These are phyloP conservation scores for Labeo calbasu DNA, from an alignment of 2,797 vertebrate genomes.

Conservation along the genomic window DNA sequence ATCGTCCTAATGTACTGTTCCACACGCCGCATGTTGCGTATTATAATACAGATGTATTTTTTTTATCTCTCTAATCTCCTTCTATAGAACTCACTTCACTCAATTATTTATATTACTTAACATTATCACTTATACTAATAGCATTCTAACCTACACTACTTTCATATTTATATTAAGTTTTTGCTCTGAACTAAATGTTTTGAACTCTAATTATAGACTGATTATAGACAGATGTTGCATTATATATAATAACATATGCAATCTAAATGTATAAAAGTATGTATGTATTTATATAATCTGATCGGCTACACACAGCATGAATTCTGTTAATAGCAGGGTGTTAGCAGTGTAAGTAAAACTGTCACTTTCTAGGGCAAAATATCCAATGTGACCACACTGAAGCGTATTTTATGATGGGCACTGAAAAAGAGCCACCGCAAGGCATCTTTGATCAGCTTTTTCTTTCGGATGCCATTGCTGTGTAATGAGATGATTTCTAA, in stretches of 20 bases:
- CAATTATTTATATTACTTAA: constrained; percentile 8
- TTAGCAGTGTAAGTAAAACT: constrained; percentile 1
- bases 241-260: background rate
- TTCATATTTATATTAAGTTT: background rate
- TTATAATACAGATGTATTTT: constrained; percentile 42
- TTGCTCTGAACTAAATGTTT: background rate
- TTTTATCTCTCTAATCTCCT: constrained; percentile 46
- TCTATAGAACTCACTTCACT: constrained; percentile 1
- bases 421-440: constrained; percentile 46
- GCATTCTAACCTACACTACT: background rate
- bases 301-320: background rate
- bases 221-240: background rate
- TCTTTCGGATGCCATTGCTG: constrained; percentile 54
- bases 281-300: background rate
- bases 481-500: constrained; percentile 70
- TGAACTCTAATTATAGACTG: background rate
- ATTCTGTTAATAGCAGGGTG: background rate
- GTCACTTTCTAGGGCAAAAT: constrained; percentile 17
- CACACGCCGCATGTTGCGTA: constrained; percentile 41
- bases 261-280: background rate
- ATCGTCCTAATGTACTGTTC: constrained; percentile 35
- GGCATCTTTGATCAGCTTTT: constrained; percentile 64
- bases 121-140: constrained; percentile 4
- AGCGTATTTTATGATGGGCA: constrained; percentile 21
- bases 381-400: constrained; percentile 20